These are phyloP conservation scores for Hoplodrina ambigua DNA, from an alignment of 2,888 invertebrate genomes.

Conservation along the genomic window DNA sequence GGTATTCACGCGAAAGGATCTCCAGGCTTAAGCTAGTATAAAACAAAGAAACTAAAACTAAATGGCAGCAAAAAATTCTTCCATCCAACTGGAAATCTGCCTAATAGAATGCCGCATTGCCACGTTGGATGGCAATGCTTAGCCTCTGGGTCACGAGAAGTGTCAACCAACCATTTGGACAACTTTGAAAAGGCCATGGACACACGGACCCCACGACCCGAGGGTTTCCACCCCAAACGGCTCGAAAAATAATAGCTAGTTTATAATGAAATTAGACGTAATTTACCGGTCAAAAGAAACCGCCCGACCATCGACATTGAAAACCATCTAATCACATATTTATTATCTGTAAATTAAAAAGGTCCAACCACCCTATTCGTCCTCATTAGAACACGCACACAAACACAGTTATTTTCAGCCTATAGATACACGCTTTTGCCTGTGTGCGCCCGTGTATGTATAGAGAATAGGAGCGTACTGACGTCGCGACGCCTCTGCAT, in stretches of 20 bases:
- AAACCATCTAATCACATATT: conserved; percentile 40
- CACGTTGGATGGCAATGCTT: too few relatives aligned
- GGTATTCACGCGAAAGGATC: too few relatives aligned
- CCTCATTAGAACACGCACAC: conserved; percentile 69
- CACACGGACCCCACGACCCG: too few relatives aligned
- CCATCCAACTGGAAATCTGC: too few relatives aligned
- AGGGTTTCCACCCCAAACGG: too few relatives aligned
- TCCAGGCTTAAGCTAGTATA: too few relatives aligned
- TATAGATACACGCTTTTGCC: conserved; percentile 44
- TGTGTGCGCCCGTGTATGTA: conserved; percentile 68
- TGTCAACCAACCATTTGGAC: too few relatives aligned
- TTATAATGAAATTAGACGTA: not conserved
- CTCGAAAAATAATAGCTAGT: not conserved
- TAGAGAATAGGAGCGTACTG: conserved; percentile 66
- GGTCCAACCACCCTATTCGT: conserved; percentile 68
- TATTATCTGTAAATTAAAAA: conserved; percentile 69
- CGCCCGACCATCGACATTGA: conserved; percentile 34
- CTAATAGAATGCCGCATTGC: too few relatives aligned
- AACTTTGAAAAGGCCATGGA: too few relatives aligned
- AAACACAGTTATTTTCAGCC: conserved; percentile 57
- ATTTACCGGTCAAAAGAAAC: not conserved
- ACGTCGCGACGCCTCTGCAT: conserved; percentile 67
- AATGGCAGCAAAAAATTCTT: too few relatives aligned
- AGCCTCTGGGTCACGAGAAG: too few relatives aligned
- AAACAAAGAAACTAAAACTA: too few relatives aligned